Evolutionary conservation across 2,888 invertebrate species (phyloP), one percentile per base, ranked within the genome.

Genomic region (Eristalinus sepulchralis): DNA sequence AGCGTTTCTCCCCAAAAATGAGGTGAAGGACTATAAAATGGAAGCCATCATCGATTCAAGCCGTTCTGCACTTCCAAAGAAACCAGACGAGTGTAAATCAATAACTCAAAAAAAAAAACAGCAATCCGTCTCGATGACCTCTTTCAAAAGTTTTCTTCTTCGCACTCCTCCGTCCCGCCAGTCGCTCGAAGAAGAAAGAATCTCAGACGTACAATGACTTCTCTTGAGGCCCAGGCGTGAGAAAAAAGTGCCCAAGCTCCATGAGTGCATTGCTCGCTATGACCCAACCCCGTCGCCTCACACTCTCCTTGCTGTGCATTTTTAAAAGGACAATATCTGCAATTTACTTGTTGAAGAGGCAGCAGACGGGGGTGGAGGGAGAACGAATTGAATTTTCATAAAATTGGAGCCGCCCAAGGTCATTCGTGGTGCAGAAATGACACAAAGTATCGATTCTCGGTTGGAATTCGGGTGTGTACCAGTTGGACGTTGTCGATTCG

Each of bases 191-290:
- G n/a, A 17, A 47, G 55, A 77, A 53, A 62, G 17, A n/a, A 20
- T 70, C 68, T 70, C 70, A 77, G 63, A 57, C 68, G 70, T 70
- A 20, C 77, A 70, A 63, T 77, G 77, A 77, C 77, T 70, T 63
- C 62, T 62, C 34, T 36, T 62, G 55, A 77, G 55, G 63, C 55
- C 68, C 77, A 77, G 77, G 62, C 77, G 20, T 39, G 59, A 17
- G 60, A 47, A 47, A 60, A 13, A 57, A 5, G 0, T 24, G 22
- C 20, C 33, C n/a, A 13, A 53, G 20, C 60, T 64, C 47, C 39
- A 34, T 33, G 34, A 76, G 67, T 76, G 67, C 76, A 76, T 60
- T 47, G 67, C 67, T 76, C 76, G 60, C 76, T n/a, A n/a, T n/a
- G n/a, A n/a, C n/a, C n/a, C 67, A 60, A 24, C 24, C 22, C 13